Conservation (phyloP, 2,113 vertebrate species). For the Chunga burmeisteri region DNA sequence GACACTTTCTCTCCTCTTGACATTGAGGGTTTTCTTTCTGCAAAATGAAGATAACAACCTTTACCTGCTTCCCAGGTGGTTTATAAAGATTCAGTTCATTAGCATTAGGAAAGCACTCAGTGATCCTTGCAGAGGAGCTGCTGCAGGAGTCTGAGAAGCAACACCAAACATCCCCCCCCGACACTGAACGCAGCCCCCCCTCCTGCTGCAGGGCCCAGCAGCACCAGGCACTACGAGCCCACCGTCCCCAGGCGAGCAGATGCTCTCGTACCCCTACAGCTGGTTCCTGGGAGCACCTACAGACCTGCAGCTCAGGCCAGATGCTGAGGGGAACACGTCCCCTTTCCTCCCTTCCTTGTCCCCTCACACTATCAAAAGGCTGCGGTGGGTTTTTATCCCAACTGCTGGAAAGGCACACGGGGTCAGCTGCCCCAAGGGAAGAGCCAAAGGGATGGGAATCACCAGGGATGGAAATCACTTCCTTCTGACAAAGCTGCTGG, state of each 20-base stretch:
- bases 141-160: not conserved
- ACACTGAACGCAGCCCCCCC: not conserved
- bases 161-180: not conserved
- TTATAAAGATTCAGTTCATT: slow-evolving; percentile 6
- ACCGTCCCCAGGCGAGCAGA: not conserved
- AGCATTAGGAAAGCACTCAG: not conserved
- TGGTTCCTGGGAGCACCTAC: not conserved
- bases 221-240: not conserved
- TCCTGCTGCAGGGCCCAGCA: not conserved
- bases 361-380: not conserved
- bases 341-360: not conserved
- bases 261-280: not conserved
- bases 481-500: not conserved
- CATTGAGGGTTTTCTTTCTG: slow-evolving; percentile 36
- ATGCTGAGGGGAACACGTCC: rapidly evolving
- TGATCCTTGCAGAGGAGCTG: not conserved
- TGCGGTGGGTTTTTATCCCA: not conserved
- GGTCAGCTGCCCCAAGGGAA: not conserved
- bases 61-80: slow-evolving; percentile 46
- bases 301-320: not conserved
- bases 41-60: slow-evolving; percentile 57
- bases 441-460: not conserved
- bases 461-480: not conserved
- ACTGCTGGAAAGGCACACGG: rapidly evolving
- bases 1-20: slow-evolving; percentile 8